Percentiles rank a stretch among this genome's conserved stretches.
Conservation (phyloP, 2,888 invertebrate genomes). For the Molorchus minor region DNA sequence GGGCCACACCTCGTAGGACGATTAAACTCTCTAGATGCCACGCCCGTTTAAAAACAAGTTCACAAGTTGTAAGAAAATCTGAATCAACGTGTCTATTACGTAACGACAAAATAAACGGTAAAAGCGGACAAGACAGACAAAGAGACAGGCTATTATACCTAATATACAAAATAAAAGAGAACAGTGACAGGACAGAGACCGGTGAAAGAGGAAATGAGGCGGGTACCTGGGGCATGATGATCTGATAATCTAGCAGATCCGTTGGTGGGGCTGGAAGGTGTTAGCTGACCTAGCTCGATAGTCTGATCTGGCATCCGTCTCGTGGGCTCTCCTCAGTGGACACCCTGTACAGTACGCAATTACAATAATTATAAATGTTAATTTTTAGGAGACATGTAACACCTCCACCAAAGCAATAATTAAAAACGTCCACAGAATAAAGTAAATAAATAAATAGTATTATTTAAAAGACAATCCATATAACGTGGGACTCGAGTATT, state of each 20-base stretch:
- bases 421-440: not conserved
- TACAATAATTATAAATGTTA: slow-evolving; percentile 26
- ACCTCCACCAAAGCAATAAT: not conserved
- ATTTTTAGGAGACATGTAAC: not conserved
- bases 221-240: slow-evolving; percentile 46
- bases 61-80: too few relatives aligned
- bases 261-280: slow-evolving; percentile 45
- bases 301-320: slow-evolving; percentile 57
- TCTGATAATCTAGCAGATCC: slow-evolving; percentile 35
- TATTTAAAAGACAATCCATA: not conserved
- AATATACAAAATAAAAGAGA: not conserved
- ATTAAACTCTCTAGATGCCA: too few relatives aligned
- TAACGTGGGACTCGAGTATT: not conserved
- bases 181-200: slow-evolving; percentile 2
- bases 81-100: too few relatives aligned
- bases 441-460: not conserved
- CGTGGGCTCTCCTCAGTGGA: slow-evolving; percentile 44
- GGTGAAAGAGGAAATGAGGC: slow-evolving; percentile 7
- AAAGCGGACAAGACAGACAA: too few relatives aligned
- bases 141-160: too few relatives aligned
- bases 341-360: slow-evolving; percentile 47
- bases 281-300: slow-evolving; percentile 55
- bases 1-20: too few relatives aligned
- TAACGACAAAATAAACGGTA: too few relatives aligned
- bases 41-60: too few relatives aligned